Evolutionary conservation across 2,113 vertebrate genomes (phyloP).

Genomic region (Bothrops jararaca): DNA sequence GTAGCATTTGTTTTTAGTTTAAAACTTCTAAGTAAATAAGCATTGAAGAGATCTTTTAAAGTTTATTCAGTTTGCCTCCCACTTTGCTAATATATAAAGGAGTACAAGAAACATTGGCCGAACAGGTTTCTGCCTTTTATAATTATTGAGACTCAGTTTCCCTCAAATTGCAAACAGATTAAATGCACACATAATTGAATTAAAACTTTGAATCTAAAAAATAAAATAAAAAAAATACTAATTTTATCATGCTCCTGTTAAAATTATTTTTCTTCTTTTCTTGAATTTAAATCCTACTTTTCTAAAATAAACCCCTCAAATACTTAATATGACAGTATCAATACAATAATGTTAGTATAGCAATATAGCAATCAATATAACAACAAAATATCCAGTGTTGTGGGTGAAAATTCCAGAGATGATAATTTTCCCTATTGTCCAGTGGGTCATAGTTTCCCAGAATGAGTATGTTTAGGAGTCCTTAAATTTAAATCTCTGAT

Average conservation of each 20-base stretch:
- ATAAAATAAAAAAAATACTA: too few species aligned
- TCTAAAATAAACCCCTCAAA: not conserved
- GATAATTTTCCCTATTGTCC: not conserved
- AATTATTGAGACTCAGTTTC: not conserved
- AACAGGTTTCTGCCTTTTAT: constrained; percentile 61
- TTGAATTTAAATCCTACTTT: not conserved
- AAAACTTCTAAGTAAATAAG: constrained; percentile 71
- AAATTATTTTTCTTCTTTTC: not conserved
- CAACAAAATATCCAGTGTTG: not conserved
- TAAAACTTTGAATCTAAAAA: constrained; percentile 57
- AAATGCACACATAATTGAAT: constrained; percentile 6
- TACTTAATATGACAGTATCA: not conserved
- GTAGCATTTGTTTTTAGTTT: constrained; percentile 73
- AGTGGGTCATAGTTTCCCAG: too few species aligned
- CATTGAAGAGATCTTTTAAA: constrained; percentile 69
- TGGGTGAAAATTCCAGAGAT: too few species aligned
- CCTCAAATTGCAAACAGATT: constrained; percentile 5
- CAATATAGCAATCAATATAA: not conserved
- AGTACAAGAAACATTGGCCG: constrained; percentile 62
- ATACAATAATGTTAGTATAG: not conserved
- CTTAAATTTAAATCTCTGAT: not conserved
- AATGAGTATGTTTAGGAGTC: not conserved
- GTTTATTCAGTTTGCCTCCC: constrained; percentile 71
- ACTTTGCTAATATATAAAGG: constrained; percentile 63
- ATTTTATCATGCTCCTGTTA: not conserved